Percentiles rank a stretch among this genome's conserved stretches.
Conservation (phyloP, 2,113 vertebrate genomes). For the Ginglymostoma cirratum region DNA sequence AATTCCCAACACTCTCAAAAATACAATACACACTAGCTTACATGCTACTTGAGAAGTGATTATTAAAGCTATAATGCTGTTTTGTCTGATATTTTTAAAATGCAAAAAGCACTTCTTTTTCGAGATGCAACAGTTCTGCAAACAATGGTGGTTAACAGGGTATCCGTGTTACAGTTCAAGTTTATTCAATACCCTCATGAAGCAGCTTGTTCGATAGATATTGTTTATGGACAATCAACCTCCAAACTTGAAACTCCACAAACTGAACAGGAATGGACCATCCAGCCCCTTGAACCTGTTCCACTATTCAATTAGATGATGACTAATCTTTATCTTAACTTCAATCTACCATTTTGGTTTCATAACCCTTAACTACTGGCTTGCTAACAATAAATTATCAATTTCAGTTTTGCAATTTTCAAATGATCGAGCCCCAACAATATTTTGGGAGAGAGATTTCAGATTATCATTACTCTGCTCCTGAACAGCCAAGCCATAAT, state of each 20-base stretch:
- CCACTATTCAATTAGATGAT: not conserved
- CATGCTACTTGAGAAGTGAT: not conserved
- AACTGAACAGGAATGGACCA: not conserved
- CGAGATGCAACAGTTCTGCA: not conserved
- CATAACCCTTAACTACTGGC: not conserved
- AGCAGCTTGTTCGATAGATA: not conserved
- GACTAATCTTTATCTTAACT: not conserved
- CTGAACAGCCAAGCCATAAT: not conserved
- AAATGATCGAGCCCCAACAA: not conserved
- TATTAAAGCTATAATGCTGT: not conserved
- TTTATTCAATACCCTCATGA: not conserved
- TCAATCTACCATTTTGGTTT: not conserved
- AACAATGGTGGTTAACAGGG: not conserved
- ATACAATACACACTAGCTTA: not conserved
- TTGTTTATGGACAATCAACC: not conserved
- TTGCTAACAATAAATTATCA: not conserved
- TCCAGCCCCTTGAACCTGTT: not conserved
- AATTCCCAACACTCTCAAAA: not conserved
- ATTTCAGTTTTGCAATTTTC: not conserved
- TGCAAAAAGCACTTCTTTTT: not conserved
- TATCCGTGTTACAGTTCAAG: not conserved
- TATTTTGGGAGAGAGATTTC: not conserved
- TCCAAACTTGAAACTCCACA: not conserved
- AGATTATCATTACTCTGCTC: not conserved
- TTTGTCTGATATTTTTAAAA: not conserved